Evolutionary conservation across 2,113 vertebrate genomes (phyloP).

Genomic region (Piaya cayana): DNA sequence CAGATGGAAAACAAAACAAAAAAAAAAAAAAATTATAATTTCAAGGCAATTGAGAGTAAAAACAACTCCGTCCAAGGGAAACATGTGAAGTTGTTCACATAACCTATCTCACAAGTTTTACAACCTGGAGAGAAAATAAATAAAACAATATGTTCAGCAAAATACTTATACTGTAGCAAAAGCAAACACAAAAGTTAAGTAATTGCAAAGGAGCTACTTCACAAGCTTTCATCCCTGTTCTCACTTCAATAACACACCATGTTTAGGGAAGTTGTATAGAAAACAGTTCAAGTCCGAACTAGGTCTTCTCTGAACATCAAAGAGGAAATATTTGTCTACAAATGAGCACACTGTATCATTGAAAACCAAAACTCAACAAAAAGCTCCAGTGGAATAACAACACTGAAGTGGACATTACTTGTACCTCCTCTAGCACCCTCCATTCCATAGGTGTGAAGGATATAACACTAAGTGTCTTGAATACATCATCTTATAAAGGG

Average conservation of each 20-base stretch:
- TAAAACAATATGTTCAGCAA: not conserved
- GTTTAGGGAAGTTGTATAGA: not conserved
- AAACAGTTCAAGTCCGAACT: not conserved
- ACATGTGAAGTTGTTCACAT: not conserved
- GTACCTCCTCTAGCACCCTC: not conserved
- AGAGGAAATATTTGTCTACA: not conserved
- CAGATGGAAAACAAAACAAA: not conserved
- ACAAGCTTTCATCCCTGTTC: not conserved
- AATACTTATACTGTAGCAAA: not conserved
- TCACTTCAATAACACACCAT: not conserved
- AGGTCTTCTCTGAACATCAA: not conserved
- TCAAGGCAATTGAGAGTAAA: not conserved
- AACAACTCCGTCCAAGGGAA: not conserved
- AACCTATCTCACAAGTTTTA: not conserved
- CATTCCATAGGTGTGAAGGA: not conserved
- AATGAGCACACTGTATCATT: not conserved
- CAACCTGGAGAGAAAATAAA: not conserved
- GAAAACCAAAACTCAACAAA: not conserved
- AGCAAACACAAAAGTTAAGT: not conserved
- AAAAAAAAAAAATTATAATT: not conserved
- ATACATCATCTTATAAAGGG: not conserved
- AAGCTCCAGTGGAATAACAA: not conserved
- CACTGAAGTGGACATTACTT: not conserved
- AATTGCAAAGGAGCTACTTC: not conserved
- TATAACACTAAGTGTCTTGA: not conserved